Evolutionary conservation across 2,888 invertebrate species (phyloP), one percentile per base, ranked within the genome.

Genomic region (Perizoma affinitatum): DNA sequence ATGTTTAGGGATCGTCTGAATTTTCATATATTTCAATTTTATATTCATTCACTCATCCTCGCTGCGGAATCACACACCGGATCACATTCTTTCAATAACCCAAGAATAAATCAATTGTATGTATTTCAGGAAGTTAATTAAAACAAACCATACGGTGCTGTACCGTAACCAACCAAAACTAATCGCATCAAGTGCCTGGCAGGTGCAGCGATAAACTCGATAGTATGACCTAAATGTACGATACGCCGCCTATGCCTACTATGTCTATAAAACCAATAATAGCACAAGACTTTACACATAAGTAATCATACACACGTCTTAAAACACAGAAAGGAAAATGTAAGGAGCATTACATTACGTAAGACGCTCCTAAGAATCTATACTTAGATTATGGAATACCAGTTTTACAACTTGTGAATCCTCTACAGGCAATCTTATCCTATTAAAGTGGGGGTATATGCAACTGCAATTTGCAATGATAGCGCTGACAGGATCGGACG

Each of bases 211-310:
- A 70, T 66, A 70, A 71, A 77, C 71, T 69, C 66, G 74, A 80
- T 76, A 78, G 72, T 74, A 72, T 73, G 84, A 72, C 84, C 84
- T 82, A 84, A 78, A 81, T 84, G 73, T 54, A 58, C 74, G 66
- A 70, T 74, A 69, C 66, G 60, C 65, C 48, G 57, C 61, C 62
- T 60, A 66, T 48, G 57, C 61, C 61, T 60, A 66, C 46, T 44
- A 54, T 38, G 44, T 48, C 59, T 48, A 44, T 59, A 60, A 61
- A 56, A 51, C 48, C 54, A 66, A 51, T 58, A 59, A 60, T 60
- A 68, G 53, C 55, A 36, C 55, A 57, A 61, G 48, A 57, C 47
- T 50, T 61, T 53, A 42, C 54, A 57, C 57, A 42, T 40, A 55
- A 47, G 34, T 36, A 44, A 58, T 59, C 43, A 45, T 48, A 42